These are phyloP conservation scores for Clarias laeviceps DNA, from an alignment of 2,797 vertebrate species.

Conservation along the genomic window DNA sequence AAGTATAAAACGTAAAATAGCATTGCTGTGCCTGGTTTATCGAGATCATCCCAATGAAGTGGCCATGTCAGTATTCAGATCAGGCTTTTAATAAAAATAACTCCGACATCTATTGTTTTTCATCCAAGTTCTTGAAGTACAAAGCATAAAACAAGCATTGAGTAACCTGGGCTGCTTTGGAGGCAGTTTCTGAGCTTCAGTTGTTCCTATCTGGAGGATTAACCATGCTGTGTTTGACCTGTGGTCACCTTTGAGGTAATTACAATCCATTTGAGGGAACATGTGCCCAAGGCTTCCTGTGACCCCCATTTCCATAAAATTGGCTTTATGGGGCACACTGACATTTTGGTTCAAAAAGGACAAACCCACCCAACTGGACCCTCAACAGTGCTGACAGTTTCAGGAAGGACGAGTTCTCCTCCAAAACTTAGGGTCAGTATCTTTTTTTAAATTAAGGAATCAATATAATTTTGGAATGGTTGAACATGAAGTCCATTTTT, in stretches of 20 bases:
- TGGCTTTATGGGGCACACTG: slow-evolving; percentile 41
- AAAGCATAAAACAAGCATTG: not conserved
- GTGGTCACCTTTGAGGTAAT: slow-evolving; percentile 55
- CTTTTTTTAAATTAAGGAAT: not conserved
- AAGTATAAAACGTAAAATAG: not conserved
- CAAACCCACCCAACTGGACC: slow-evolving; percentile 2
- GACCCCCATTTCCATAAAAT: slow-evolving; percentile 57
- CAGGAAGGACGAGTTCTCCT: slow-evolving; percentile 14
- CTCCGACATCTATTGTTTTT: not conserved
- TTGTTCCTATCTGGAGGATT: slow-evolving; percentile 34
- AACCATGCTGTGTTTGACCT: slow-evolving; percentile 54
- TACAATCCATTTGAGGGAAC: slow-evolving; percentile 58
- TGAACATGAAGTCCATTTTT: not conserved
- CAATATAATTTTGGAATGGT: not conserved
- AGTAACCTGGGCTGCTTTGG: slow-evolving; percentile 17
- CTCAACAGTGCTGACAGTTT: not conserved
- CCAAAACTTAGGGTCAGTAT: not conserved
- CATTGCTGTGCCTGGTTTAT: not conserved
- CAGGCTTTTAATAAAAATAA: not conserved
- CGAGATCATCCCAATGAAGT: not conserved
- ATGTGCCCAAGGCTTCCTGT: slow-evolving; percentile 56
- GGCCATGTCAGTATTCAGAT: not conserved
- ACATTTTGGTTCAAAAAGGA: slow-evolving; percentile 40
- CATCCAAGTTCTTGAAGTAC: not conserved
- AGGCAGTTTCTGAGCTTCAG: slow-evolving; percentile 10